A percentile compares a stretch with the other conserved stretches of the same genome.
These are phyloP conservation scores for Strix uralensis DNA, from an alignment of 2,113 vertebrate species.

Conservation along the genomic window DNA sequence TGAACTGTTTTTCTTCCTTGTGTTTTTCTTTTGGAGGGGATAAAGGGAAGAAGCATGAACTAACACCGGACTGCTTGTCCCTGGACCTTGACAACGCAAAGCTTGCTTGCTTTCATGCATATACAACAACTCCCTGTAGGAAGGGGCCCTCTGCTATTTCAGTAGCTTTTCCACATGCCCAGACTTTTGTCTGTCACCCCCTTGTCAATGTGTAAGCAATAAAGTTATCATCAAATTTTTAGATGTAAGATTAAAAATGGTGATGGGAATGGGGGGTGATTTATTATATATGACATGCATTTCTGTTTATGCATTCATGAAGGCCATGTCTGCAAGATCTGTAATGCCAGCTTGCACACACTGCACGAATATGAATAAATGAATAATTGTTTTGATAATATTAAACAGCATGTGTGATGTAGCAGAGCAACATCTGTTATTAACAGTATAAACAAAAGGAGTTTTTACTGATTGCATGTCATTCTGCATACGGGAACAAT, in stretches of 20 bases:
- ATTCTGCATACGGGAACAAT: conserved; percentile 39
- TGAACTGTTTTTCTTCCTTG: conserved; percentile 16
- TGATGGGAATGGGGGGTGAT: conserved; percentile 27
- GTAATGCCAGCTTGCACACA: conserved; percentile 62
- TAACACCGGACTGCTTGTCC: not conserved
- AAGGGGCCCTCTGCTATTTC: not conserved
- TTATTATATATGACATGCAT: conserved; percentile 38
- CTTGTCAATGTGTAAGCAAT: not conserved
- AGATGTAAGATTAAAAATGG: not conserved
- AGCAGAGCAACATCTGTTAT: conserved; percentile 72
- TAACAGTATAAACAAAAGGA: conserved; percentile 71
- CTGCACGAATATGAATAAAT: conserved; percentile 71
- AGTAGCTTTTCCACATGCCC: not conserved
- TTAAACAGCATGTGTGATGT: conserved; percentile 75
- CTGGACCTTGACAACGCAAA: not conserved
- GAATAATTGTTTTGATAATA: conserved; percentile 78
- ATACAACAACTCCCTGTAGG: not conserved
- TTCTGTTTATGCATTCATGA: conserved; percentile 60
- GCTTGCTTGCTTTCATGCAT: not conserved
- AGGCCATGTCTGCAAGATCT: conserved; percentile 59
- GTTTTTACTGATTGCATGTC: conserved; percentile 34
- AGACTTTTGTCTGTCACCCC: not conserved
- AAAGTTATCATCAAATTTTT: not conserved
- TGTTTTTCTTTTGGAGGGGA: not conserved
- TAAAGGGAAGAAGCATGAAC: not conserved